phyloP scores from a whole-genome alignment of 2,888 invertebrate species.

The Apodemia duryi region DNA sequence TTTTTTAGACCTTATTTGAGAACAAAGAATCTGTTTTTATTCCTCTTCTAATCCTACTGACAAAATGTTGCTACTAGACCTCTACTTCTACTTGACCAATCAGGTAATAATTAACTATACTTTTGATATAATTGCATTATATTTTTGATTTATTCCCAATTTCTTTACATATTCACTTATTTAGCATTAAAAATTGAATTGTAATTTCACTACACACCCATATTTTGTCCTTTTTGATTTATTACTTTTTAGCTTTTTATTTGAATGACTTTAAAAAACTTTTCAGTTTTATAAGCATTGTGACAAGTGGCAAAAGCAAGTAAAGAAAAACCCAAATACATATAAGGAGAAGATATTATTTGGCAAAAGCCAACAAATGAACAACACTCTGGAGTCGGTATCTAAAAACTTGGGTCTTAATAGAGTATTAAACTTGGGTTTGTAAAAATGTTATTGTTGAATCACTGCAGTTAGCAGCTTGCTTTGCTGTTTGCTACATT shows the following conservation, averaged over 20 bases:
- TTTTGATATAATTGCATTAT: no score
- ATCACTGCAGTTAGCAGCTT: conserved; percentile 28
- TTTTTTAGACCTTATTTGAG: background rate
- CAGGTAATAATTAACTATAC: no score
- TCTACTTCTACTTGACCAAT: no score
- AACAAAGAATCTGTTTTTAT: background rate
- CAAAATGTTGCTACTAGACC: no score
- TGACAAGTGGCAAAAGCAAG: conserved; percentile 83
- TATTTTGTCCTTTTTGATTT: no score
- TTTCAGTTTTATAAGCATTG: conserved; percentile 90
- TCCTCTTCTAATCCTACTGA: no score
- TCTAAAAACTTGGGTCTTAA: conserved; percentile 81
- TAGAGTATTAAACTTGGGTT: conserved; percentile 71
- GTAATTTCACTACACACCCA: no score
- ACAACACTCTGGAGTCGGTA: conserved; percentile 75
- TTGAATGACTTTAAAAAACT: conserved; percentile 42
- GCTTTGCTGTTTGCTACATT: conserved; percentile 53
- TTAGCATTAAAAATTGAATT: no score
- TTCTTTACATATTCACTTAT: no score
- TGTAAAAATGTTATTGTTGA: conserved; percentile 42
- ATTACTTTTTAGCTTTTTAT: conserved; percentile 6
- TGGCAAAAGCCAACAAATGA: conserved; percentile 75
- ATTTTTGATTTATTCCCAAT: no score
- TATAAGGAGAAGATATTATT: conserved; percentile 78
- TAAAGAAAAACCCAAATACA: conserved; percentile 83